Evolutionary conservation across 1,140 invertebrate genomes (phyloP), one percentile per base, ranked within the genome.

Genomic region (Sweltsa coloradensis): DNA sequence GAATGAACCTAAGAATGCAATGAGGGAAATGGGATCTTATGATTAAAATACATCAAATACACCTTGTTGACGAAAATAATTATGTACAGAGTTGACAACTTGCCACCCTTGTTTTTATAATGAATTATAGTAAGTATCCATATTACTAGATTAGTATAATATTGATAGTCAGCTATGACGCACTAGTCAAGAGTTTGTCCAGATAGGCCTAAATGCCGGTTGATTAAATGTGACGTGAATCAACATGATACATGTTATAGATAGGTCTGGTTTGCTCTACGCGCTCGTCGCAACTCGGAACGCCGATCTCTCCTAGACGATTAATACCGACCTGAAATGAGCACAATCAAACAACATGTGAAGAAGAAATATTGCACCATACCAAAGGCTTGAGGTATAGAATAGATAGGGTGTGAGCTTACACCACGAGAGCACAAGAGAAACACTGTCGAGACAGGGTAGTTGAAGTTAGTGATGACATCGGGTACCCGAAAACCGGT

Each of bases 261-360:
- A n/a, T n/a, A n/a, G n/a, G n/a, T n/a, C n/a, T n/a, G n/a, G n/a
- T n/a, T n/a, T n/a, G n/a, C n/a, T n/a, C n/a, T n/a, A n/a, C n/a
- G n/a, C n/a, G n/a, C n/a, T n/a, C n/a, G 42, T 44, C 27, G 25
- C 29, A 44, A 44, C 25, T 26, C 22, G 34, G 42, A 26, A 26
- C 42, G 27, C 22, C 21, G 23, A n/a, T 21, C 23, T 26, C 24
- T 44, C 13, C 42, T 44, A 44, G 42, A 31, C 22, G 42, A 18
- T 31, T 44, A 44, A 44, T 44, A 44, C 27, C 42, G 42, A 44
- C 42, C 42, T 44, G 42, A 21, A 44, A 44, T 44, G 42, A 44
- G 27, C 29, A 19, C 24, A 31, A 13, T 31, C 42, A 44, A 34
- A 26, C 21, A 44, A 18, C 29, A 44, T 44, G 16, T 44, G 24